Conservation (phyloP, 2,797 vertebrate genomes). For the Pelodytes ibericus region DNA sequence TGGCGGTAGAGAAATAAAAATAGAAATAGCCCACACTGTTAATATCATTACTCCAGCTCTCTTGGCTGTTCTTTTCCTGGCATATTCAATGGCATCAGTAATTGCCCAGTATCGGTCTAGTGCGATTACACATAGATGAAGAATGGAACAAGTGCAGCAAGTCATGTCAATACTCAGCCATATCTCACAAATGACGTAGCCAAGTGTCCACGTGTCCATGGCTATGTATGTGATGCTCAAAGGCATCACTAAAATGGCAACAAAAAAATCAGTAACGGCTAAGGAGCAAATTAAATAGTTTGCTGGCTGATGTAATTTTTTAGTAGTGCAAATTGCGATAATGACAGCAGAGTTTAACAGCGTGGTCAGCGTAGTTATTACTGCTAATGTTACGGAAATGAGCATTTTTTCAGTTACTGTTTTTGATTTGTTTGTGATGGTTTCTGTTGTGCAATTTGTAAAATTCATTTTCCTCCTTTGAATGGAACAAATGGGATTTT, state of each 20-base stretch:
- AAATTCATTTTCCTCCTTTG: conserved; percentile 71
- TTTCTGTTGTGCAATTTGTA: conserved; percentile 78
- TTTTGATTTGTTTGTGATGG: conserved; percentile 61
- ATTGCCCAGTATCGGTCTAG: conserved; percentile 92
- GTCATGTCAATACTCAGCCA: conserved; percentile 91
- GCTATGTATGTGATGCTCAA: conserved; percentile 86
- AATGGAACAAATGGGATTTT: conserved; percentile 19
- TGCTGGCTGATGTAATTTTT: conserved; percentile 86
- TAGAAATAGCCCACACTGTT: conserved; percentile 81
- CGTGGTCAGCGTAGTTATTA: conserved; percentile 79
- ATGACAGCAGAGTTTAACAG: conserved; percentile 84
- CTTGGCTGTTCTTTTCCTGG: conserved; percentile 80
- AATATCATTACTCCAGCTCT: conserved; percentile 80
- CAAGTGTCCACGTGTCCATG: conserved; percentile 81
- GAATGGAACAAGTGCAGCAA: conserved; percentile 90
- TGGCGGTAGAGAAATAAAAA: conserved; percentile 87
- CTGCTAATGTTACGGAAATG: conserved; percentile 73
- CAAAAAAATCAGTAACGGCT: conserved; percentile 87
- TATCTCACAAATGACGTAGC: conserved; percentile 82
- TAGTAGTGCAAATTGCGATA: conserved; percentile 82
- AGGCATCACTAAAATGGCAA: conserved; percentile 88
- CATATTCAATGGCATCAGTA: conserved; percentile 84
- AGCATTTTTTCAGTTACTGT: conserved; percentile 76
- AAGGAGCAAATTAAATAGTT: conserved; percentile 92
- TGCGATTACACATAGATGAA: conserved; percentile 87